Conservation (phyloP, 2,797 vertebrate species). For the Lutjanus argentimaculatus region DNA sequence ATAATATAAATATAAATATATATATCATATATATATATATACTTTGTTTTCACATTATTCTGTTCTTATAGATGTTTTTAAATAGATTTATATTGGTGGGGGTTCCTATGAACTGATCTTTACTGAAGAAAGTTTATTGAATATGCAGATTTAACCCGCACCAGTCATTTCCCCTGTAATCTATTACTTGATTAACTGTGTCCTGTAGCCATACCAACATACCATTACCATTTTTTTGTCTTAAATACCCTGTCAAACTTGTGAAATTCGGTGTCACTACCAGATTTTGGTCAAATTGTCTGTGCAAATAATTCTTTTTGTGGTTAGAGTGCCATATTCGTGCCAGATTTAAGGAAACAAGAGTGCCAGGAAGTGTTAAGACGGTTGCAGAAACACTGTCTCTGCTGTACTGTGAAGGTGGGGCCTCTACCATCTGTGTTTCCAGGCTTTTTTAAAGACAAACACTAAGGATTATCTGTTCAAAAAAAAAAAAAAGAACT, state of each 20-base stretch:
- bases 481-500: not conserved
- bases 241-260: constrained; percentile 11
- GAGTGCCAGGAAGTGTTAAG: not conserved
- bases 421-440: constrained; percentile 16
- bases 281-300: constrained; percentile 40
- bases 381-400: constrained; percentile 1
- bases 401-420: constrained; percentile 3
- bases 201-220: constrained; percentile 65
- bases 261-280: constrained; percentile 27
- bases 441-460: constrained; percentile 2
- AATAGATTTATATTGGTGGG: constrained; percentile 89
- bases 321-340: constrained; percentile 18
- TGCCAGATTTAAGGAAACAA: not conserved
- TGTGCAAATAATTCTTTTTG: constrained; percentile 14
- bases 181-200: constrained; percentile 72
- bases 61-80: constrained; percentile 91
- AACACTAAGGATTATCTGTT: constrained; percentile 34
- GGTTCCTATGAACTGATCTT: constrained; percentile 72
- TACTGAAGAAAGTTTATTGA: constrained; percentile 86
- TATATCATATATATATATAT: constrained; percentile 51
- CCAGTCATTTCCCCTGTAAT: constrained; percentile 47
- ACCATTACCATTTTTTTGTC: constrained; percentile 44
- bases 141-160: constrained; percentile 81
- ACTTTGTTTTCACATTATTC: constrained; percentile 86
- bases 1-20: constrained; percentile 57